Conservation (phyloP, 2,113 vertebrate species). For the Suncus etruscus region DNA sequence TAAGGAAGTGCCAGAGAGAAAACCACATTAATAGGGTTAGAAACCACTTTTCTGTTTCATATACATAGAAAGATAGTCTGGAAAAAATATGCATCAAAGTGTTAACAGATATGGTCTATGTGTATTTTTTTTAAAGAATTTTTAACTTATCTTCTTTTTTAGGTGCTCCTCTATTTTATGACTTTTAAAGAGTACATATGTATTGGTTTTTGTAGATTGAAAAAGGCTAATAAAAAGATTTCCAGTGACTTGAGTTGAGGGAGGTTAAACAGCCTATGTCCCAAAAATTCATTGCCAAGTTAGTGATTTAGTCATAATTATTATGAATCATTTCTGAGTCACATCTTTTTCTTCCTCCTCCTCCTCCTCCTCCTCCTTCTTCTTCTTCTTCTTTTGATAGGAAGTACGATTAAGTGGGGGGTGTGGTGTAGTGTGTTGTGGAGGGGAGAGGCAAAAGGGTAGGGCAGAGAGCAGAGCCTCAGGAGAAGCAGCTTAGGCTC, state of each 20-base stretch:
- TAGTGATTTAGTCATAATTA: conserved; percentile 31
- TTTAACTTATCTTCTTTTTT: conserved; percentile 61
- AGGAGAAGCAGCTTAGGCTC: too few relatives aligned
- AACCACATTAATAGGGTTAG: conserved; percentile 2
- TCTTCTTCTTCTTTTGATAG: too few relatives aligned
- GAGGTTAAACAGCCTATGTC: neutral
- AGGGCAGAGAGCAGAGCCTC: too few relatives aligned
- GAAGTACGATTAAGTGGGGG: too few relatives aligned
- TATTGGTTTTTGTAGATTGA: conserved; percentile 44
- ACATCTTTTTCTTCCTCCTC: conserved; percentile 18
- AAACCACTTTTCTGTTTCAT: conserved; percentile 40
- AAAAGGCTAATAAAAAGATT: conserved; percentile 54
- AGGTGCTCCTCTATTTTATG: conserved; percentile 25
- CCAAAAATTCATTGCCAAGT: conserved; percentile 18
- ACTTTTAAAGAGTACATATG: conserved; percentile 5
- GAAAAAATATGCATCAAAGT: conserved; percentile 49
- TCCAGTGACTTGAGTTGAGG: neutral
- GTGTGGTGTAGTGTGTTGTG: too few relatives aligned
- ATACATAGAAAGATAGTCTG: conserved; percentile 52
- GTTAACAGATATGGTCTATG: conserved; percentile 19
- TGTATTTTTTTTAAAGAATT: neutral
- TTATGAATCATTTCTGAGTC: conserved; percentile 31
- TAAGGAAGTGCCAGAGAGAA: conserved; percentile 24
- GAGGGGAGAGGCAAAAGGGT: too few relatives aligned
- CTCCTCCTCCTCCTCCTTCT: neutral